Evolutionary conservation across 2,888 invertebrate species (phyloP).

Genomic region (Lasioglossum marginatum): DNA sequence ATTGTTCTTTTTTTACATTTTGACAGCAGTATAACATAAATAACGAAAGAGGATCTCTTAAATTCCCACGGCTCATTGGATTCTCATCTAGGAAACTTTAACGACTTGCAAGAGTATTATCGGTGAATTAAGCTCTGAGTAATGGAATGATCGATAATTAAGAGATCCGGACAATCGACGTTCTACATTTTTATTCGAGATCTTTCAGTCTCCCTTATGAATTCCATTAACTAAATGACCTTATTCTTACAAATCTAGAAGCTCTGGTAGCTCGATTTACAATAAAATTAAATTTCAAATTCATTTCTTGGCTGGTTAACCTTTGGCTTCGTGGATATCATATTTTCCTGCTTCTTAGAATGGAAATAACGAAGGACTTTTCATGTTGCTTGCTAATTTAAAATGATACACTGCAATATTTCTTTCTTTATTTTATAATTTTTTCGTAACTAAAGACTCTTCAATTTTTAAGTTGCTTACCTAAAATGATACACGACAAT

Average conservation of each 20-base stretch:
- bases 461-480: background rate
- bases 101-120: constrained; percentile 5
- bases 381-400: too few species aligned
- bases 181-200: background rate
- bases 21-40: background rate
- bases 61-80: background rate
- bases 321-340: background rate
- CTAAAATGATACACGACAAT: background rate
- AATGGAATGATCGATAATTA: constrained; percentile 3
- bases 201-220: background rate
- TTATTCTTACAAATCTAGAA: background rate
- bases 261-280: background rate
- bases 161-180: background rate
- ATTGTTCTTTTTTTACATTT: background rate
- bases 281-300: background rate
- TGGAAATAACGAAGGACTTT: background rate
- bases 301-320: background rate
- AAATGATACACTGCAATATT: background rate
- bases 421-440: background rate
- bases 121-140: background rate
- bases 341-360: background rate
- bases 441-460: background rate
- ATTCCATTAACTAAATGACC: background rate
- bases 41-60: background rate
- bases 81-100: background rate